Percentiles rank a stretch among this genome's conserved stretches.
phyloP scores from a whole-genome alignment of 2,888 invertebrate species.

The Balanococcus diminutus region DNA sequence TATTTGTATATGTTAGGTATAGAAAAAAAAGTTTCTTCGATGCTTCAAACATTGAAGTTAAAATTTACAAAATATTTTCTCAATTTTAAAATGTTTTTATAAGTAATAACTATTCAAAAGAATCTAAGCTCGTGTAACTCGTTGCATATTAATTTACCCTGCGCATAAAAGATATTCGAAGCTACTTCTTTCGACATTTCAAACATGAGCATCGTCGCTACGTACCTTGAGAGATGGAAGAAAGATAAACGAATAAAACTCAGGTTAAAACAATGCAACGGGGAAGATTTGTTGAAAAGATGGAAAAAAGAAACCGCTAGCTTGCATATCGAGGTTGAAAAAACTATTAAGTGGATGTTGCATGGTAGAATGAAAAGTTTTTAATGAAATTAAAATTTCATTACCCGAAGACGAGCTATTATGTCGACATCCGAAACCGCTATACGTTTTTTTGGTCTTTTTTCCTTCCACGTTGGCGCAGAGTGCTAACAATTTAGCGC shows the following conservation, averaged over 20 bases:
- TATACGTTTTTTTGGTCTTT: not conserved
- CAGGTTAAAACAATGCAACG: not conserved
- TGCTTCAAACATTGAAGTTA: too few relatives aligned
- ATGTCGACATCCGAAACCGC: constrained; percentile 43
- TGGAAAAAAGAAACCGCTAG: not conserved
- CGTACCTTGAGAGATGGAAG: not conserved
- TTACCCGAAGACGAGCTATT: constrained; percentile 39
- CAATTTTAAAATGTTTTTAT: too few relatives aligned
- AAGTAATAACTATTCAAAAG: too few relatives aligned
- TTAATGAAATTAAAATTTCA: constrained; percentile 44
- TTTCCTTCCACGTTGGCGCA: not conserved
- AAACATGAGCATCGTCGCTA: not conserved
- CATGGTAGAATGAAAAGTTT: constrained; percentile 27
- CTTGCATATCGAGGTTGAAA: constrained; percentile 31
- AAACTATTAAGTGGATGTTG: constrained; percentile 41
- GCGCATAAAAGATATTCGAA: not conserved
- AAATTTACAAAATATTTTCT: too few relatives aligned
- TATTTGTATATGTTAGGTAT: too few relatives aligned
- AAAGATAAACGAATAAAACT: not conserved
- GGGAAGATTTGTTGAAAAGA: not conserved
- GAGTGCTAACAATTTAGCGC: constrained; percentile 19
- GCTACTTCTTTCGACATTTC: not conserved
- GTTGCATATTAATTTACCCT: not conserved
- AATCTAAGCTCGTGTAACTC: too few relatives aligned
- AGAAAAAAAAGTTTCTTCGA: too few relatives aligned